Percentiles rank a stretch among this genome's conserved stretches.
Conservation (phyloP, 2,888 invertebrate genomes). For the Entomobrya multifasciata region DNA sequence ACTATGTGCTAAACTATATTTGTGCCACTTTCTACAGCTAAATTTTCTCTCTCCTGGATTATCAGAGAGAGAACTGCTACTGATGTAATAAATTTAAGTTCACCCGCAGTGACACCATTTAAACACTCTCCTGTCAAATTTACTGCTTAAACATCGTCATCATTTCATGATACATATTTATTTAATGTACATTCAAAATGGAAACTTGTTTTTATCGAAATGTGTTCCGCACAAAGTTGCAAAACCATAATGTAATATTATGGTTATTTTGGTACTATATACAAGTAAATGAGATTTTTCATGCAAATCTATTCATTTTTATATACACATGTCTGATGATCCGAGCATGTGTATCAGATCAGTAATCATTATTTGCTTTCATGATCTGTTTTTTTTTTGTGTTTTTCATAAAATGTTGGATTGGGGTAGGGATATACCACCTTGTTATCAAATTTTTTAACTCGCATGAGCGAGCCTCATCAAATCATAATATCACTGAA, state of each 20-base stretch:
- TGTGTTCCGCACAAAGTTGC: constrained; percentile 4
- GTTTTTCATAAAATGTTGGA: too few relatives aligned
- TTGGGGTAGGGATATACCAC: too few relatives aligned
- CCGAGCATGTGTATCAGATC: not conserved
- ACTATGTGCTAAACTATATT: not conserved
- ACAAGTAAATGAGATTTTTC: not conserved
- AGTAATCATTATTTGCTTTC: too few relatives aligned
- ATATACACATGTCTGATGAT: not conserved
- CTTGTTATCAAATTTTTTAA: constrained; percentile 10
- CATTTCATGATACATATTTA: too few relatives aligned
- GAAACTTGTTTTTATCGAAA: not conserved
- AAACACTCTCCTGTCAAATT: constrained; percentile 53
- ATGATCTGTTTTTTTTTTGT: too few relatives aligned
- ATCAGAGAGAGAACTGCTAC: constrained; percentile 2
- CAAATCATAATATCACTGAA: not conserved
- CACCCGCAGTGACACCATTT: constrained; percentile 56
- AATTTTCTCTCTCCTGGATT: not conserved
- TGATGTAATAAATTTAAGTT: constrained; percentile 42
- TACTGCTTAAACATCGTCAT: not conserved
- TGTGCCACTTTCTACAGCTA: constrained; percentile 34
- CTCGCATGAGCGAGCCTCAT: not conserved
- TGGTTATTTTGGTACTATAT: not conserved
- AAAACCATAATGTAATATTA: constrained; percentile 6
- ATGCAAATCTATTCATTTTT: not conserved
- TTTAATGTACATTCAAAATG: not conserved